These are phyloP conservation scores for Arge pagana DNA, from an alignment of 2,888 invertebrate genomes.

Conservation along the genomic window DNA sequence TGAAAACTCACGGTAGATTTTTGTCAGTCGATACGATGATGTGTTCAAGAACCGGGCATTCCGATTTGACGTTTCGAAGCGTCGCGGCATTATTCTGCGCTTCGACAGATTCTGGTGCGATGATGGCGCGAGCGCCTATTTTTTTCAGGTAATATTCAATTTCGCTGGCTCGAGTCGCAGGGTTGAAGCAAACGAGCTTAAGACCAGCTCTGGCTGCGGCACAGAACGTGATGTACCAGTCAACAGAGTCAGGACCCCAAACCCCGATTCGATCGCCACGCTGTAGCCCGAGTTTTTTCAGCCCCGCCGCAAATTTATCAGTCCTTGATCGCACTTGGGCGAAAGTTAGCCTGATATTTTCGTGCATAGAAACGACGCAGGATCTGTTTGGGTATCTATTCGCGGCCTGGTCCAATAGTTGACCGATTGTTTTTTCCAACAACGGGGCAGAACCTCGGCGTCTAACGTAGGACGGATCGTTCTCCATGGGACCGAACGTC, in stretches of 20 bases:
- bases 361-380: conserved; percentile 64
- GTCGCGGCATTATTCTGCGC: conserved; percentile 71
- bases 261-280: conserved; percentile 77
- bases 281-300: conserved; percentile 70
- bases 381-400: conserved; percentile 63
- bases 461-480: conserved; percentile 57
- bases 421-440: conserved; percentile 63
- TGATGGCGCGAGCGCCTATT: conserved; percentile 69
- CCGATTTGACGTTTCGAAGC: conserved; percentile 54
- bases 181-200: conserved; percentile 77
- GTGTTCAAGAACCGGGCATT: conserved; percentile 65
- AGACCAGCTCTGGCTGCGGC: conserved; percentile 76
- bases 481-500: background rate
- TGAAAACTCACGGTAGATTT: conserved; percentile 41
- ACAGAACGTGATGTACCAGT: conserved; percentile 76
- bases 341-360: conserved; percentile 62
- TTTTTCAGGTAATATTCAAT: conserved; percentile 74
- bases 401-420: conserved; percentile 62
- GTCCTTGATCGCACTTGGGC: conserved; percentile 64
- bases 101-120: conserved; percentile 68
- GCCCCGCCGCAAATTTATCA: conserved; percentile 73
- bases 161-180: conserved; percentile 72
- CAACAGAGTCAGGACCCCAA: conserved; percentile 77
- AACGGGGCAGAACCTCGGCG: conserved; percentile 61
- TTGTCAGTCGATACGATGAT: conserved; percentile 44